Evolutionary conservation across 2,113 vertebrate genomes (phyloP).

Genomic region (Girardinichthys multiradiatus): DNA sequence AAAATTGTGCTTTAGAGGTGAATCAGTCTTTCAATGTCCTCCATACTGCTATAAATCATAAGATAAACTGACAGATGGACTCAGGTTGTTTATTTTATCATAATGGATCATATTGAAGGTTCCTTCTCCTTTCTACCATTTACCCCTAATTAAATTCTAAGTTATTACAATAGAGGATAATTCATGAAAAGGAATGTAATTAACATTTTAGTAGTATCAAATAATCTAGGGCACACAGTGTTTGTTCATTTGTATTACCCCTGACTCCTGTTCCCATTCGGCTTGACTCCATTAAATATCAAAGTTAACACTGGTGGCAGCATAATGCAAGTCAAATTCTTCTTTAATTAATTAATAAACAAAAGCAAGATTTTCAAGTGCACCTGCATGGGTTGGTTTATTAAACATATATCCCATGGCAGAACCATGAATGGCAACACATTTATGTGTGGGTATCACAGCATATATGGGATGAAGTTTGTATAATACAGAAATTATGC

Average conservation of each 20-base stretch:
- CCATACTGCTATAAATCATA: slow-evolving; percentile 31
- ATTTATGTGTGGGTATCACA: not conserved
- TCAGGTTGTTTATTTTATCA: slow-evolving; percentile 54
- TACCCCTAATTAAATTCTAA: slow-evolving; percentile 78
- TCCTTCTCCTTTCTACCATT: slow-evolving; percentile 56
- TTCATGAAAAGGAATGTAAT: slow-evolving; percentile 74
- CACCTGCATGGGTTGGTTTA: not conserved
- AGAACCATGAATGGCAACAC: not conserved
- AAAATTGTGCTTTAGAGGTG: not conserved
- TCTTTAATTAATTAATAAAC: slow-evolving; percentile 32
- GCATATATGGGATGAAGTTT: not conserved
- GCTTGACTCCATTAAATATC: slow-evolving; percentile 72
- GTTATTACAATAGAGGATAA: slow-evolving; percentile 70
- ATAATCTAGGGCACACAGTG: slow-evolving; percentile 68
- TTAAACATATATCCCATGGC: not conserved
- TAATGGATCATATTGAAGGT: slow-evolving; percentile 69
- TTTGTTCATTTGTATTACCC: slow-evolving; percentile 64
- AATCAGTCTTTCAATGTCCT: not conserved
- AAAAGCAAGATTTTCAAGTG: not conserved
- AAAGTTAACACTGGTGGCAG: slow-evolving; percentile 68
- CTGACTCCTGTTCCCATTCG: slow-evolving; percentile 62
- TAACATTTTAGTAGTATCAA: slow-evolving; percentile 74
- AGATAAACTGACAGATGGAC: slow-evolving; percentile 47
- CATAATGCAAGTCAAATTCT: slow-evolving; percentile 50
- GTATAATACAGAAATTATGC: not conserved